A percentile compares a stretch with the other conserved stretches of the same genome.
Evolutionary conservation across 2,797 vertebrate genomes (phyloP).

Genomic region (Pseudomugil tenellus): DNA sequence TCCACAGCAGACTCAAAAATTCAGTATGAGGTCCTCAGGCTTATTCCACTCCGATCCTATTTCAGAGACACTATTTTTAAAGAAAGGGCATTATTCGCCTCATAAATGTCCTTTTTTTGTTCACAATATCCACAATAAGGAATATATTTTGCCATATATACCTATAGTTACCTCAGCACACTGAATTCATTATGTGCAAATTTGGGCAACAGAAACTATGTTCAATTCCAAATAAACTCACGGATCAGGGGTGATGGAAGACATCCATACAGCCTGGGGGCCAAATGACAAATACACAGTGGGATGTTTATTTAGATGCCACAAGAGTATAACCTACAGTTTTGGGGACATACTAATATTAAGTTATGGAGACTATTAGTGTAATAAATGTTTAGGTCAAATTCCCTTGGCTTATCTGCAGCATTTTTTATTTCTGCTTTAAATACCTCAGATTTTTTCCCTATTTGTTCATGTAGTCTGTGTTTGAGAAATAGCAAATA

Average conservation of each 20-base stretch:
- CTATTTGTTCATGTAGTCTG: background rate
- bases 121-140: conserved; percentile 40
- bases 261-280: conserved; percentile 58
- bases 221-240: conserved; percentile 57
- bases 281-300: conserved; percentile 48
- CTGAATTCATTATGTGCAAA: conserved; percentile 61
- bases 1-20: conserved; percentile 30
- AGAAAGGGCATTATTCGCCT: conserved; percentile 39
- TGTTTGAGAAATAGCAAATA: background rate
- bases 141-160: conserved; percentile 54
- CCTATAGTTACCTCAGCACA: conserved; percentile 63
- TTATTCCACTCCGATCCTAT: conserved; percentile 58
- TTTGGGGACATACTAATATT: conserved; percentile 53
- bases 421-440: background rate
- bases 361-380: conserved; percentile 24
- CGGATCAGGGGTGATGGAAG: conserved; percentile 53
- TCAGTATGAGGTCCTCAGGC: conserved; percentile 46
- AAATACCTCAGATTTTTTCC: no score
- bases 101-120: conserved; percentile 45
- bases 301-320: conserved; percentile 34
- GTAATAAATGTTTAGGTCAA: conserved; percentile 28
- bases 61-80: conserved; percentile 54
- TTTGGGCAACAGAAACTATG: conserved; percentile 52
- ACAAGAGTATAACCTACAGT: conserved; percentile 47
- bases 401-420: conserved; percentile 27